These are phyloP conservation scores for Melanerpes formicivorus DNA, from an alignment of 2,113 vertebrate species.

Conservation along the genomic window DNA sequence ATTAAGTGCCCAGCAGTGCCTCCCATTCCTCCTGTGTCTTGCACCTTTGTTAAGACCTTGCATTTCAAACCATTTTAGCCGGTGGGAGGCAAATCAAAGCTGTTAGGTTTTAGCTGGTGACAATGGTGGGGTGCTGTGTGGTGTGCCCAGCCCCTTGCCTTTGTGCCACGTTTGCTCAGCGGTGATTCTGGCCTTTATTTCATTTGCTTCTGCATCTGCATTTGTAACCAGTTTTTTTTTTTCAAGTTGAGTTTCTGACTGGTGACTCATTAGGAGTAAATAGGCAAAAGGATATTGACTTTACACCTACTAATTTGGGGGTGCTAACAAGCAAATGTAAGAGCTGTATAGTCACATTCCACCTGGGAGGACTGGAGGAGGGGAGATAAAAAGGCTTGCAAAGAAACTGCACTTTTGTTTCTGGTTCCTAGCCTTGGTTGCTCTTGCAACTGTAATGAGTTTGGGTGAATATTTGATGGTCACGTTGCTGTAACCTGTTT, in stretches of 20 bases:
- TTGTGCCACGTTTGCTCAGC: slow-evolving; percentile 10
- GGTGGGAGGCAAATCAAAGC: slow-evolving; percentile 67
- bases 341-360: slow-evolving; percentile 35
- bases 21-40: slow-evolving; percentile 57
- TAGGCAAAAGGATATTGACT: slow-evolving; percentile 62
- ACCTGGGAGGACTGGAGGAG: slow-evolving; percentile 39
- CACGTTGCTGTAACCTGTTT: not conserved
- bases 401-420: slow-evolving; percentile 23
- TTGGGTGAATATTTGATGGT: not conserved
- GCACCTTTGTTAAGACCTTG: slow-evolving; percentile 68
- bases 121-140: slow-evolving; percentile 54
- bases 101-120: slow-evolving; percentile 60
- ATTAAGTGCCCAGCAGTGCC: slow-evolving; percentile 66
- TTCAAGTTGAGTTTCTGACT: slow-evolving; percentile 45
- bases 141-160: slow-evolving; percentile 47
- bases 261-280: slow-evolving; percentile 62
- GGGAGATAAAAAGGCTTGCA: slow-evolving; percentile 12
- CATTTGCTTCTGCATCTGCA: slow-evolving; percentile 57
- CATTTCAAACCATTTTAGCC: slow-evolving; percentile 66
- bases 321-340: slow-evolving; percentile 63
- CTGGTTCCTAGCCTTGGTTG: not conserved
- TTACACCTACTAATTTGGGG: slow-evolving; percentile 65
- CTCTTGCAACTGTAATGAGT: not conserved
- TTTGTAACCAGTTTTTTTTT: slow-evolving; percentile 25
- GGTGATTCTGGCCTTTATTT: slow-evolving; percentile 48